These are phyloP conservation scores for Mellivora capensis DNA, from an alignment of 2,113 vertebrate genomes.

Conservation along the genomic window DNA sequence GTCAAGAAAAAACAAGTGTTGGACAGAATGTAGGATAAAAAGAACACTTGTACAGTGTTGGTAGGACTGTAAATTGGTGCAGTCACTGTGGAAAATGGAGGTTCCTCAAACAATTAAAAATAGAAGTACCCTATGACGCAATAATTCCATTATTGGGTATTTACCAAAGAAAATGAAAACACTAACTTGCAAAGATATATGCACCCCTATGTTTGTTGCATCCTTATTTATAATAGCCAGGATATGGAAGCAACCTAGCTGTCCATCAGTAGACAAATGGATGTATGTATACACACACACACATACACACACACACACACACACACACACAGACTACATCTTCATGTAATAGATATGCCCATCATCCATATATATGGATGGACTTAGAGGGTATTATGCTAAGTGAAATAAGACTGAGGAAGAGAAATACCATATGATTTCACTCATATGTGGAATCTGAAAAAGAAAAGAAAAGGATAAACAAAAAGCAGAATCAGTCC, in stretches of 20 bases:
- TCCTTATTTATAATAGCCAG: not conserved
- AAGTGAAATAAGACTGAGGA: not conserved
- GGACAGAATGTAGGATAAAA: not conserved
- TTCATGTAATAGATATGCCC: not conserved
- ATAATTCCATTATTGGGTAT: not conserved
- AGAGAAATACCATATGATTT: not conserved
- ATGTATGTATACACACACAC: not conserved
- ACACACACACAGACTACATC: not conserved
- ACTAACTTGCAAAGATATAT: not conserved
- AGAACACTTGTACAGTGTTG: not conserved
- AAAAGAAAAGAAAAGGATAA: not conserved
- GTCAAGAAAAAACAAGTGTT: not conserved
- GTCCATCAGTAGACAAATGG: not conserved
- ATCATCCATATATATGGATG: not conserved
- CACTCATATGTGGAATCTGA: not conserved
- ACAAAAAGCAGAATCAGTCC: not conserved
- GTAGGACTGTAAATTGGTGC: not conserved
- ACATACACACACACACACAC: not conserved
- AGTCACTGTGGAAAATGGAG: not conserved
- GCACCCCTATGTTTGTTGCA: not conserved
- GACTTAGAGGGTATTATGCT: not conserved
- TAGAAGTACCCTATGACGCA: not conserved
- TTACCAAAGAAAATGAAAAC: not conserved
- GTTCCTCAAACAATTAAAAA: not conserved
- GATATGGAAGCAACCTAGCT: not conserved